Evolutionary conservation across 1,140 invertebrate species (phyloP), one percentile per base, ranked within the genome.

Genomic region (Papilio glaucus): DNA sequence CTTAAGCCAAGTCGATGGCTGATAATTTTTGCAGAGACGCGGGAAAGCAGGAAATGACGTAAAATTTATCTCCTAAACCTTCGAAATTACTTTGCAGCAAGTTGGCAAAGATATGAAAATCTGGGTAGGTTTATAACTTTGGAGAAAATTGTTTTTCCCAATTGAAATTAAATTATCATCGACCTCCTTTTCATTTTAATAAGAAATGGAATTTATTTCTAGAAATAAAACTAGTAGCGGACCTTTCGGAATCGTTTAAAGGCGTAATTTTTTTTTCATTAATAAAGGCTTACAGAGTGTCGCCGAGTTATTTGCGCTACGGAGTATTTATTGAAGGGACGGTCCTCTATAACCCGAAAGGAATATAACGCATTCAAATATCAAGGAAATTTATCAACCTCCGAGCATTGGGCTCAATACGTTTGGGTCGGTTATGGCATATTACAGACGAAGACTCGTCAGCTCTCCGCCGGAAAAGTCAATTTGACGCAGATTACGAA

Each of bases 291-390:
- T 83, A 86, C 62, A 53, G 72, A 73, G 65, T 73, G 77, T 74
- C 78, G 76, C 80, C 76, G 75, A 80, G 84, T 79, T 83, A 80
- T 82, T 76, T 74, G 69, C 74, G 77, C 65, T 69, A 72, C 62
- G 69, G 63, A 84, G 79, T 86, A 86, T 88, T 86, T 88, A 88
- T 85, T 83, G 78, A 84, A 87, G 81, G 80, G 82, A 81, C 77
- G 81, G 76, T 75, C 79, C 76, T 74, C 77, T 77, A 86, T 84
- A 87, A 85, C 77, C 81, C 81, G 78, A 85, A 83, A 82, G 82
- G 80, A 89, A 86, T 88, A 87, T 87, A 87, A 85, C 87, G 84
- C 85, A 90, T 92, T 92, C 90, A 90, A 90, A 90, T 90, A 90
- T 92, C 86, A 84, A 84, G 75, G 83, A 89, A 89, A 89, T 90